A percentile compares a stretch with the other conserved stretches of the same genome.
phyloP scores from a whole-genome alignment of 2,888 invertebrate species.

The Ferdinandea cuprea region DNA sequence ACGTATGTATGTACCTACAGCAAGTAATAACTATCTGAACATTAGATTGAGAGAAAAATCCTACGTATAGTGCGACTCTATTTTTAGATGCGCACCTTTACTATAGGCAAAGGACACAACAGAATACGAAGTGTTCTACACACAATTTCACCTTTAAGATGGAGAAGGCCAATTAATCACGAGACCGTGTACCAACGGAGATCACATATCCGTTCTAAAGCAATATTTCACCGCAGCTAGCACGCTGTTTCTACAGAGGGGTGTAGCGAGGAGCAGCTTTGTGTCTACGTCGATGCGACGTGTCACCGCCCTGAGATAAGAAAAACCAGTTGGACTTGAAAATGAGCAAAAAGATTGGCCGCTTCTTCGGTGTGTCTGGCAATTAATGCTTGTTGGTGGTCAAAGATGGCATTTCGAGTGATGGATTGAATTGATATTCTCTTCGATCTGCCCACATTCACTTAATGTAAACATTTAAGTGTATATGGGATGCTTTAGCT shows the following conservation, averaged over 20 bases:
- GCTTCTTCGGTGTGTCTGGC: constrained; percentile 2
- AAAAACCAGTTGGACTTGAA: constrained; percentile 16
- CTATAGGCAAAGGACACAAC: constrained; percentile 24
- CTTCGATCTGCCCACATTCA: constrained; percentile 7
- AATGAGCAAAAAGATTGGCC: background rate
- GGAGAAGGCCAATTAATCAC: constrained; percentile 63
- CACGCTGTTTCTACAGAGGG: background rate
- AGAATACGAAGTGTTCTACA: background rate
- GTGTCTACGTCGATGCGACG: too few species aligned
- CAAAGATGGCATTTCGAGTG: constrained; percentile 41
- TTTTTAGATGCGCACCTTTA: constrained; percentile 43
- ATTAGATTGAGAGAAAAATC: constrained; percentile 45
- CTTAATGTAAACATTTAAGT: background rate
- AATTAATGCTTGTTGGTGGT: constrained; percentile 59
- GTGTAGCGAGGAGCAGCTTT: too few species aligned
- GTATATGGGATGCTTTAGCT: background rate
- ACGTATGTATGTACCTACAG: too few species aligned
- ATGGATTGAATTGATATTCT: constrained; percentile 37
- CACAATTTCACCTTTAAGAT: constrained; percentile 12
- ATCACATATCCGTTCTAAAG: constrained; percentile 43
- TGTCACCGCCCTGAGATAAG: constrained; percentile 21
- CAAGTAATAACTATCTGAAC: constrained; percentile 20
- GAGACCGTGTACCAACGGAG: constrained; percentile 21
- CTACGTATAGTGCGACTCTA: constrained; percentile 36
- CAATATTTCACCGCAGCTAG: constrained; percentile 51